Evolutionary conservation across 1,140 invertebrate species (phyloP).

Genomic region (Ceratitis capitata): DNA sequence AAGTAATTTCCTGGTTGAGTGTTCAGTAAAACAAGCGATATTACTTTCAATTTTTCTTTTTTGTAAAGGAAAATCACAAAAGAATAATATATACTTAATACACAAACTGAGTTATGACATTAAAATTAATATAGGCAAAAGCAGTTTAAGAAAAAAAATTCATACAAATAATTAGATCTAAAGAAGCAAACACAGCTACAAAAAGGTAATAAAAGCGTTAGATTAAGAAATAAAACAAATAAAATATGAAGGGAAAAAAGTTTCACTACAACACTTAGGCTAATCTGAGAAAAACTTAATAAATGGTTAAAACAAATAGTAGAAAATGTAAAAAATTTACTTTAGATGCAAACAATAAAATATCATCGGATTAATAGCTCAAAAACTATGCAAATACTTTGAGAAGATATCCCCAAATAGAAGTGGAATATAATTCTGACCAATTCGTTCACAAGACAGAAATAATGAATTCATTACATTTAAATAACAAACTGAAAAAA

Average conservation of each 20-base stretch:
- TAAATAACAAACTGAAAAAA: too few relatives aligned
- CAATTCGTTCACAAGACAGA: too few relatives aligned
- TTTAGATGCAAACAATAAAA: background rate
- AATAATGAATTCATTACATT: too few relatives aligned
- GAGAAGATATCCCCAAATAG: too few relatives aligned
- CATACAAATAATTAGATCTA: background rate
- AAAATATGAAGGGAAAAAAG: background rate
- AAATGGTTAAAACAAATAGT: background rate
- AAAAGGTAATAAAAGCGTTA: background rate
- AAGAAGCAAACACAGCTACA: background rate
- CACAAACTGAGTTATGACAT: too few relatives aligned
- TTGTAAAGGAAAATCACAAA: background rate
- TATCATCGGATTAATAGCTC: background rate
- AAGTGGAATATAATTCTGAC: too few relatives aligned
- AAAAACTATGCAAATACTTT: background rate
- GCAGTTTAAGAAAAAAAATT: background rate
- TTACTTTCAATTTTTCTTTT: background rate
- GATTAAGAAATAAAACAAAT: background rate
- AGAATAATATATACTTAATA: background rate
- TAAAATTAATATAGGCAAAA: background rate
- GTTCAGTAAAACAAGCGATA: constrained; percentile 18
- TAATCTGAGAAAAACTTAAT: background rate
- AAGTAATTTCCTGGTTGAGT: constrained; percentile 12
- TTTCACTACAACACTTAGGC: background rate
- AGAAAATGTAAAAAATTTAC: background rate